Conservation (phyloP, 2,888 invertebrate species). For the Acrocera orbiculus region DNA sequence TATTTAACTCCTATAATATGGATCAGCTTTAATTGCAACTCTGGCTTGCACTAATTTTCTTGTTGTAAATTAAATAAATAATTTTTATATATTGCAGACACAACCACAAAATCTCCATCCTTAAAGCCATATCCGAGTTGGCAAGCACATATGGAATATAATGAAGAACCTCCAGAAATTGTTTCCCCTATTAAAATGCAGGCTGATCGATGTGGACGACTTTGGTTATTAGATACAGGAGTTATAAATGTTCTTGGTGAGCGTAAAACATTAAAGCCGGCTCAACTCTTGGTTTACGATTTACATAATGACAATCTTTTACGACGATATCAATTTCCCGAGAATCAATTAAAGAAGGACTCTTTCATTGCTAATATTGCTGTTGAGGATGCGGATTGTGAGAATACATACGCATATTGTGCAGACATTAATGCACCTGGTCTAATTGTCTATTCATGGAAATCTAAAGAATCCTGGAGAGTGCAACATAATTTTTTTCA, state of each 20-base stretch:
- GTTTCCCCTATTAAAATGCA: constrained; percentile 56
- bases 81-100: constrained; percentile 39
- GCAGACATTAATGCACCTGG: constrained; percentile 52
- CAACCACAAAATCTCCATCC: constrained; percentile 43
- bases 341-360: constrained; percentile 43
- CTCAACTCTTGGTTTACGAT: constrained; percentile 53
- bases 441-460: constrained; percentile 60
- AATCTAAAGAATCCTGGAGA: constrained; percentile 52
- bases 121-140: constrained; percentile 65
- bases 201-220: constrained; percentile 55
- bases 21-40: neutral
- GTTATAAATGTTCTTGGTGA: constrained; percentile 40
- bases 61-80: neutral
- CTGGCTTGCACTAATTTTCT: too few relatives aligned
- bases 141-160: constrained; percentile 49
- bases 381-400: constrained; percentile 55
- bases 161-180: constrained; percentile 40
- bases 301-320: constrained; percentile 49
- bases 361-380: constrained; percentile 62
- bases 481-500: constrained; percentile 53
- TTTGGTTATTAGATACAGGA: constrained; percentile 67
- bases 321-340: constrained; percentile 46
- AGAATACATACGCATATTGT: constrained; percentile 52
- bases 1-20: neutral
- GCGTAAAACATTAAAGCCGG: constrained; percentile 35